Percentiles rank a stretch among this genome's conserved stretches.
phyloP scores from a whole-genome alignment of 92 coral and sea anemone species.

The Paragorgia papillata region DNA sequence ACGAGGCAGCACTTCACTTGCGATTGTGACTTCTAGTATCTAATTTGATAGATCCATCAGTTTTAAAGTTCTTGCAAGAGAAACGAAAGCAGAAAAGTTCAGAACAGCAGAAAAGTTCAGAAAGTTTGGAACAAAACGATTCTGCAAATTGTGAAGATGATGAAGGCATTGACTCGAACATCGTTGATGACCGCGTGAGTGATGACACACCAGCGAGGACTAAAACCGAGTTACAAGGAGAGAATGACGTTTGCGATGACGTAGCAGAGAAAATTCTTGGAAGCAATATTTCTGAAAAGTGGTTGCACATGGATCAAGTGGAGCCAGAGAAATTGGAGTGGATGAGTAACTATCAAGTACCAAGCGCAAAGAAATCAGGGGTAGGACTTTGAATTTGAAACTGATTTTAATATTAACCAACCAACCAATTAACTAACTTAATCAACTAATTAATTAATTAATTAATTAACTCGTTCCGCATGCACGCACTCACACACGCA shows the following conservation, averaged over 20 bases:
- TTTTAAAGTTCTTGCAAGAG: conserved; percentile 29
- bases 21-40: too few species aligned
- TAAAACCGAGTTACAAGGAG: neutral
- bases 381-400: conserved; percentile 30
- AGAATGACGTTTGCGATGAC: neutral
- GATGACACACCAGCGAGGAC: neutral
- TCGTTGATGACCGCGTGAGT: conserved; percentile 1
- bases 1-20: too few species aligned
- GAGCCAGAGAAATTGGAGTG: conserved; percentile 90
- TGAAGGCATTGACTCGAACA: conserved; percentile 37
- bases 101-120: neutral
- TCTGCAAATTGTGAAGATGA: conserved; percentile 19
- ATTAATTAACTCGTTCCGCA: too few species aligned
- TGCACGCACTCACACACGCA: too few species aligned
- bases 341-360: conserved; percentile 88
- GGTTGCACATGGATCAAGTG: conserved; percentile 91
- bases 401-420: too few species aligned
- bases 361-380: conserved; percentile 74
- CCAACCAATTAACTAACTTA: too few species aligned
- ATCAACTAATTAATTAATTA: too few species aligned
- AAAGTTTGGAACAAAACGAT: conserved; percentile 3
- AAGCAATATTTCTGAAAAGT: conserved; percentile 53
- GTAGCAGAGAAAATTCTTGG: conserved; percentile 52
- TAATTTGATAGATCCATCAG: conserved; percentile 33
- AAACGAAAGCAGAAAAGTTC: conserved; percentile 26